phyloP scores from a whole-genome alignment of 2,113 vertebrate species.

The Nanorana parkeri region DNA sequence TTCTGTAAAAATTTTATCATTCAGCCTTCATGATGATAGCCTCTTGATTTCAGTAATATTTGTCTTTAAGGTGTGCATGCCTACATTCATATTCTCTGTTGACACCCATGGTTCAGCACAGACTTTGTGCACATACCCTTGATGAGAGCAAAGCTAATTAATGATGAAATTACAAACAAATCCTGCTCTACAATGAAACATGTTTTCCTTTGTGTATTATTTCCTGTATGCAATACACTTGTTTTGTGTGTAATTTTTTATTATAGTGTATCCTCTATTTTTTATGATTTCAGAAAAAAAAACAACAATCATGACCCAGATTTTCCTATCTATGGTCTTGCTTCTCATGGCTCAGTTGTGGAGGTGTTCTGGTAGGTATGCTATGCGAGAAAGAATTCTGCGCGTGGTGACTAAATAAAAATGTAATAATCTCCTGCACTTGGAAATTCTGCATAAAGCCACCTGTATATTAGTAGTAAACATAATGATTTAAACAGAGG shows the following conservation, averaged over 20 bases:
- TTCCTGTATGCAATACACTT: background rate
- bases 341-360: background rate
- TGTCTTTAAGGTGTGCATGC: no score
- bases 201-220: background rate
- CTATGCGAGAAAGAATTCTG: background rate
- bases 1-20: no score
- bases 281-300: background rate
- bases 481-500: no score
- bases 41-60: no score
- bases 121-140: background rate
- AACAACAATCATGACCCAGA: conserved; percentile 1
- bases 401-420: no score
- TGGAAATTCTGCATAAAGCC: no score
- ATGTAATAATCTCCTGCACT: no score
- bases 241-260: background rate
- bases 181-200: background rate
- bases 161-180: background rate
- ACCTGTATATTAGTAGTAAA: no score
- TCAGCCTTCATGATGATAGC: no score
- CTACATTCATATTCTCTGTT: no score
- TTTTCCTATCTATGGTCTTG: background rate
- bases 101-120: no score
- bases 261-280: conserved; percentile 4
- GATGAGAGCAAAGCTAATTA: background rate
- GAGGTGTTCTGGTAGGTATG: conserved; percentile 8